Conservation (phyloP, 2,888 invertebrate species). For the Cryptosula pallasiana region DNA sequence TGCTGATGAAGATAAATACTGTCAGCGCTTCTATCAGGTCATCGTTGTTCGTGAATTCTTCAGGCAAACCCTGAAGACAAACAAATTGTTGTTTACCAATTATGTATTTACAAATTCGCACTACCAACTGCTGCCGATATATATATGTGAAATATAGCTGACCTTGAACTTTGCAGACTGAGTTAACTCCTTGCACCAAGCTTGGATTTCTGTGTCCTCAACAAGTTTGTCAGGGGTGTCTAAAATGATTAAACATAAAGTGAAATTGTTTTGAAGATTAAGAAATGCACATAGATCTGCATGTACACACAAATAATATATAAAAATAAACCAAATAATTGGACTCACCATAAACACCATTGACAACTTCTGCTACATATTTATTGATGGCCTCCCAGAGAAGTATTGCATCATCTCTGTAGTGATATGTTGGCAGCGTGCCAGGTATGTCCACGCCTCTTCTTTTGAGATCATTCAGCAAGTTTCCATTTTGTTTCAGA, state of each 20-base stretch:
- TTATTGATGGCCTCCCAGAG: slow-evolving; percentile 42
- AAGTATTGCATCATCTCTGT: slow-evolving; percentile 50
- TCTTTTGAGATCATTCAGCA: background rate
- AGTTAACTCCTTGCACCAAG: slow-evolving; percentile 46
- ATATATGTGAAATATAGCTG: too few species aligned
- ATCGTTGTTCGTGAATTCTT: background rate
- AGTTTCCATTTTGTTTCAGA: slow-evolving; percentile 6
- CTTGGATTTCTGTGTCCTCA: slow-evolving; percentile 38
- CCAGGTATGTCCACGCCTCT: slow-evolving; percentile 37
- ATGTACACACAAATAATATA: too few species aligned
- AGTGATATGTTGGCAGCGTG: slow-evolving; percentile 46
- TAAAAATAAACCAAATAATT: background rate
- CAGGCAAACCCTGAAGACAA: slow-evolving; percentile 11
- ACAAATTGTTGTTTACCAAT: too few species aligned
- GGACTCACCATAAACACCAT: slow-evolving; percentile 33
- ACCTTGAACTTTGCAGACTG: too few species aligned
- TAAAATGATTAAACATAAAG: background rate
- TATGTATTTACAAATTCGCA: too few species aligned
- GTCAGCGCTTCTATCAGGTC: slow-evolving; percentile 22
- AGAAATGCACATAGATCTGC: too few species aligned
- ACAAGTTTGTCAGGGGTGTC: slow-evolving; percentile 29
- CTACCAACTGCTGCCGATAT: too few species aligned
- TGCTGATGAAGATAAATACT: slow-evolving; percentile 24
- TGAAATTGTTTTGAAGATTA: background rate
- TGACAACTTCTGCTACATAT: slow-evolving; percentile 35